Conservation (phyloP, 2,113 vertebrate species). For the Lagopus muta region DNA sequence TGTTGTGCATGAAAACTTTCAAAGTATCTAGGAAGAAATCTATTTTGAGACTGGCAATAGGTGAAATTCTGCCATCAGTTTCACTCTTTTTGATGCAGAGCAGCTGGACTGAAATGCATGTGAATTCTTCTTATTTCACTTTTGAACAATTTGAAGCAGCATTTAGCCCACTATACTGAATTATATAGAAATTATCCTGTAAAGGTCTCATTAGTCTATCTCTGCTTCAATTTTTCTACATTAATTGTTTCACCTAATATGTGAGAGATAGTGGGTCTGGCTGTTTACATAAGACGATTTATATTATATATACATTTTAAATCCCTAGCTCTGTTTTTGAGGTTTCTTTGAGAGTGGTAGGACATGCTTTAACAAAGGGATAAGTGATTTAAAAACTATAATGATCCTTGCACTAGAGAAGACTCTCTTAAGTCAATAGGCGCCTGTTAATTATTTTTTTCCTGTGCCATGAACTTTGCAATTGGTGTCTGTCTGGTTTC, state of each 20-base stretch:
- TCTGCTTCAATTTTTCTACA: background rate
- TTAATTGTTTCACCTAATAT: background rate
- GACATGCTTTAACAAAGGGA: background rate
- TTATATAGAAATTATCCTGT: background rate
- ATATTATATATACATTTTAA: background rate
- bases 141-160: background rate
- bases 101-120: background rate
- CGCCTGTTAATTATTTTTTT: background rate
- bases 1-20: background rate
- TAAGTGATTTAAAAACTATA: background rate
- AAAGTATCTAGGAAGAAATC: background rate
- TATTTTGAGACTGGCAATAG: background rate
- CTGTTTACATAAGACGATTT: background rate
- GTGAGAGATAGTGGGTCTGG: background rate
- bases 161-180: constrained; percentile 32
- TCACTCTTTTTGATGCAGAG: background rate
- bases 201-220: constrained; percentile 39
- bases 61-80: background rate
- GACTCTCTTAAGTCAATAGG: background rate
- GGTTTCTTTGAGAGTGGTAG: background rate
- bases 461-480: background rate
- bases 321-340: background rate
- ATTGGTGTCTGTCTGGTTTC: background rate
- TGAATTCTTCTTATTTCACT: background rate
- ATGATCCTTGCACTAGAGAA: background rate